Percentiles rank a stretch among this genome's conserved stretches.
These are phyloP conservation scores for Corvus hawaiiensis DNA, from an alignment of 2,113 vertebrate species.

Conservation along the genomic window DNA sequence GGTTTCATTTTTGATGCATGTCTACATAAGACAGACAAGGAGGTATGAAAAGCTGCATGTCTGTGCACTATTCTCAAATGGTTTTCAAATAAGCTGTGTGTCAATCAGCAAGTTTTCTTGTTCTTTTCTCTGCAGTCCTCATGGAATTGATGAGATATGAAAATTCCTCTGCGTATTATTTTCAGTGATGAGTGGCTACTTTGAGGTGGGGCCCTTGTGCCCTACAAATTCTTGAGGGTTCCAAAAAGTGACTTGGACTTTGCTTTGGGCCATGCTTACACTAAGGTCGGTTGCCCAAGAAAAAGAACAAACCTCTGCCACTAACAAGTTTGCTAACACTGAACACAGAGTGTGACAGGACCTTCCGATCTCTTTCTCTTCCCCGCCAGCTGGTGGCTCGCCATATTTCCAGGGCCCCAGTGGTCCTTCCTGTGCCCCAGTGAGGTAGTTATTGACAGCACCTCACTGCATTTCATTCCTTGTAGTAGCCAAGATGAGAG, in stretches of 20 bases:
- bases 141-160: neutral
- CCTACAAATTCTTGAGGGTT: neutral
- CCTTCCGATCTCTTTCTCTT: neutral
- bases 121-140: neutral
- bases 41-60: neutral
- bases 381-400: neutral
- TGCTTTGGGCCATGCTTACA: neutral
- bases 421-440: rapidly evolving
- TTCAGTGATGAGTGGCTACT: neutral
- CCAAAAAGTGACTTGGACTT: neutral
- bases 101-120: neutral
- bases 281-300: rapidly evolving
- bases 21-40: neutral
- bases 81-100: neutral
- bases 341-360: neutral
- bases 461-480: neutral
- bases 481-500: neutral
- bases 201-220: neutral
- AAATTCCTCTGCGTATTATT: neutral
- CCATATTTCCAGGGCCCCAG: neutral
- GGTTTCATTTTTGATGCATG: neutral
- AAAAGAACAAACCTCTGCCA: neutral
- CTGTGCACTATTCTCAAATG: neutral
- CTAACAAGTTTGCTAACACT: neutral
- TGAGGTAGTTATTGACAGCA: rapidly evolving